Base-by-base conservation (phyloP, 2,797 vertebrate species). In the Pangasius mekongensis region DNA sequence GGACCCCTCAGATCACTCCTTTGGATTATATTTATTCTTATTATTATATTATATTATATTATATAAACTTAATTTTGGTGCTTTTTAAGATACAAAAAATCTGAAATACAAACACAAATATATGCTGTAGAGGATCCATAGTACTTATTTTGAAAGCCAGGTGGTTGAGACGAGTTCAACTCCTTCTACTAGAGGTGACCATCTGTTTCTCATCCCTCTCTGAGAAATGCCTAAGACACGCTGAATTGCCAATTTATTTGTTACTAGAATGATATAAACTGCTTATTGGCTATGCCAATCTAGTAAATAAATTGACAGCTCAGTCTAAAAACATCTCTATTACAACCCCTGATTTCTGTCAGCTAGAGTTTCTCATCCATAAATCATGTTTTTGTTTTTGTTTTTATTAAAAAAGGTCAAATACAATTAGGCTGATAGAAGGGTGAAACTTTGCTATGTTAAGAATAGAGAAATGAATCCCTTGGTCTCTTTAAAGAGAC, bases 131-230 rank as follows among this genome's bases (percentile, higher is more conserved):
- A 36, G 2, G n/a, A 66, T 67, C n/a, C 1, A 67, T 67, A 33
- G 33, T 18, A 36, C 16, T 66, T 56, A 20, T 20, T 56, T 27
- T n/a, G 24, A n/a, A n/a, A n/a, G 24, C 62, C 62, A 64, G 24
- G 62, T n/a, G 66, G 30, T n/a, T 69, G 56, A 33, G 64, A 67
- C 64, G 3, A 67, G 64, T 67, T n/a, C 13, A 30, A 69, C 11
- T 39, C 33, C 20, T 24, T 39, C 69, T 39, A 36, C 2, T 20
- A 33, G 66, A 67, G 66, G 52, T 27, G 58, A 62, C 47, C 58
- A 84, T 77, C 80, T 91, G 89, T 89, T 89, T 91, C 90, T 86
- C 43, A 89, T 74, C 62, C 74, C 43, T 54, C 18, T 36, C 56
- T 86, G 39, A 80, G 20, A 88, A 81, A 88, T 82, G 67, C 33